Evolutionary conservation across 2,888 invertebrate species (phyloP), one percentile per base, ranked within the genome.

Genomic region (Choristoneura rosaceana): DNA sequence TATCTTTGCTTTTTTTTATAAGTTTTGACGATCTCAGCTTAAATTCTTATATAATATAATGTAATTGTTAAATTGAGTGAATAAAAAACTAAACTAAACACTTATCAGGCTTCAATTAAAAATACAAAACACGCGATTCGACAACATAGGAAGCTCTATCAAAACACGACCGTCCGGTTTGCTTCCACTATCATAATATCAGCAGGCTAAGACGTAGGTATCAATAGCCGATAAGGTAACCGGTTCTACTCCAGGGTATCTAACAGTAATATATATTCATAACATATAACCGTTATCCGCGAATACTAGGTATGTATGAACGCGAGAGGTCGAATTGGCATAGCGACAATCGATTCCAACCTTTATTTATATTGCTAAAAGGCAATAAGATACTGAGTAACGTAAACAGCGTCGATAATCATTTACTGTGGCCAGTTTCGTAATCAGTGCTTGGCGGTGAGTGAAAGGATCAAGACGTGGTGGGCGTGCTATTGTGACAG

Each of bases 381-480:
- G 63, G 43, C 52, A 33, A 67, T 50, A 41, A 17, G 63, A 71
- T 50, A 61, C 14, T 25, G 12, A 34, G 61, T n/a, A 64, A 17
- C n/a, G 50, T 41, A 33, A 69, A 43, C 41, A 34, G 55, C 12
- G 74, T 69, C 47, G 64, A 69, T 73, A 69, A 60, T 60, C 73
- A 43, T 73, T 63, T 58, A 45, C 62, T 47, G 62, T 55, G 55
- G 52, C 63, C 25, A 25, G 41, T 69, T 45, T 70, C 45, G 70
- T 60, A 69, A 74, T 67, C 77, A 83, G 82, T 82, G 69, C 69
- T 69, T 65, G 43, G 58, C 68, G 70, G 55, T 61, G 67, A 77
- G 84, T 83, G 82, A 81, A 81, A 84, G 79, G 81, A 85, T 87
- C 85, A 85, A 88, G 85, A 86, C 83, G 85, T 83, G 75, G 77